phyloP scores from a whole-genome alignment of 2,888 invertebrate genomes.

The Tenodera sinensis region DNA sequence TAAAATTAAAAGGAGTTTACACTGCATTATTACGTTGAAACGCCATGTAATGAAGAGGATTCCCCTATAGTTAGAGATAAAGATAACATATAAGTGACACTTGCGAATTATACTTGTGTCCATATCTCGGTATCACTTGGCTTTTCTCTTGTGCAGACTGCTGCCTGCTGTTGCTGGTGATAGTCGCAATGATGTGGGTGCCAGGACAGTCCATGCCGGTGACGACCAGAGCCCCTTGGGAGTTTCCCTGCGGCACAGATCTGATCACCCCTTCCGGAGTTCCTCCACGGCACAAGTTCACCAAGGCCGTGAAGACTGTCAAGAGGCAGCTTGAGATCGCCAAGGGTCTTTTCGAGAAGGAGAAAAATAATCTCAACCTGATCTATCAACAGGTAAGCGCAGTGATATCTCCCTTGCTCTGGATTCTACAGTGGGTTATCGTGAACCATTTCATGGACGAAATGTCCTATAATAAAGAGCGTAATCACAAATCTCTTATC shows the following conservation, averaged over 20 bases:
- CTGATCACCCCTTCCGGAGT: neutral
- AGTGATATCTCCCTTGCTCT: neutral
- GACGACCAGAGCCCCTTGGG: slow-evolving; percentile 7
- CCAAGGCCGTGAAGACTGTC: slow-evolving; percentile 40
- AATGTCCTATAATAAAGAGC: too few relatives aligned
- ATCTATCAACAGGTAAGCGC: slow-evolving; percentile 43
- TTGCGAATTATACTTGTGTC: too few relatives aligned
- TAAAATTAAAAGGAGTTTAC: too few relatives aligned
- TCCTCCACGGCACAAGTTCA: slow-evolving; percentile 34
- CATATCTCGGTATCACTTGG: too few relatives aligned
- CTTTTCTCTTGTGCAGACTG: neutral
- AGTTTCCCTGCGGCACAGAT: neutral
- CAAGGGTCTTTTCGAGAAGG: slow-evolving; percentile 42
- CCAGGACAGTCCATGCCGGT: slow-evolving; percentile 9
- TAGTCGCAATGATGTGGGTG: neutral
- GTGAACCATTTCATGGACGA: too few relatives aligned
- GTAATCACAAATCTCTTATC: too few relatives aligned
- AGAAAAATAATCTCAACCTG: slow-evolving; percentile 40
- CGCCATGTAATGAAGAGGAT: too few relatives aligned
- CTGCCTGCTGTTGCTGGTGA: neutral
- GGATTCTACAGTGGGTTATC: too few relatives aligned
- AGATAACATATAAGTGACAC: too few relatives aligned
- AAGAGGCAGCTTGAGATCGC: slow-evolving; percentile 44
- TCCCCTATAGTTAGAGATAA: too few relatives aligned
- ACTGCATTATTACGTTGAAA: too few relatives aligned